Evolutionary conservation across 2,113 vertebrate genomes (phyloP).

Genomic region (Noturus placidus): DNA sequence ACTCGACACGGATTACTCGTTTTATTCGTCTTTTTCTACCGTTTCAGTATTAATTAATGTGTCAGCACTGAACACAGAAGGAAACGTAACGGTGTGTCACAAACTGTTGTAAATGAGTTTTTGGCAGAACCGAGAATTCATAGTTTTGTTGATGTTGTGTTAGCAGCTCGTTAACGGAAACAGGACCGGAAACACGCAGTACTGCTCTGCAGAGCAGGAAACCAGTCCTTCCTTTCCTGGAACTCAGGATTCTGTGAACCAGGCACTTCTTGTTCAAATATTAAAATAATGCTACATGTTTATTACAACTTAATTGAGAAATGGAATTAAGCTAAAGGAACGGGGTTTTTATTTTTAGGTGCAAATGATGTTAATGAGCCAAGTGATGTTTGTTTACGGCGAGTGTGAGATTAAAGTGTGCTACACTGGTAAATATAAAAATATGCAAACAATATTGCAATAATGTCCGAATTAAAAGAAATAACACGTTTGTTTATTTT

Average conservation of each 20-base stretch:
- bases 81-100: neutral
- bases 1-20: neutral
- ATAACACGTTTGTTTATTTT: neutral
- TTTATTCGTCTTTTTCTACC: neutral
- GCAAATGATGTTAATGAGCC: neutral
- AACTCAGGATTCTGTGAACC: neutral
- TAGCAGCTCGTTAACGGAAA: neutral
- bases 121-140: neutral
- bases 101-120: neutral
- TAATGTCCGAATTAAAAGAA: neutral
- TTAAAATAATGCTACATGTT: neutral
- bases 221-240: neutral
- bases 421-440: neutral
- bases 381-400: neutral
- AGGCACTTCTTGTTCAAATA: too few species aligned
- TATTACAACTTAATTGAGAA: neutral
- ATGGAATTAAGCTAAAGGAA: neutral
- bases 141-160: neutral
- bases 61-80: neutral
- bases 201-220: conserved; percentile 22
- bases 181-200: neutral
- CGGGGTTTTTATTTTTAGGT: neutral
- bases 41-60: neutral
- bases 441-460: neutral
- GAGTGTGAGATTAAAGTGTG: neutral